Percentiles rank a stretch among this genome's conserved stretches.
Evolutionary conservation across 2,888 invertebrate genomes (phyloP).

Genomic region (Spialia ferax): DNA sequence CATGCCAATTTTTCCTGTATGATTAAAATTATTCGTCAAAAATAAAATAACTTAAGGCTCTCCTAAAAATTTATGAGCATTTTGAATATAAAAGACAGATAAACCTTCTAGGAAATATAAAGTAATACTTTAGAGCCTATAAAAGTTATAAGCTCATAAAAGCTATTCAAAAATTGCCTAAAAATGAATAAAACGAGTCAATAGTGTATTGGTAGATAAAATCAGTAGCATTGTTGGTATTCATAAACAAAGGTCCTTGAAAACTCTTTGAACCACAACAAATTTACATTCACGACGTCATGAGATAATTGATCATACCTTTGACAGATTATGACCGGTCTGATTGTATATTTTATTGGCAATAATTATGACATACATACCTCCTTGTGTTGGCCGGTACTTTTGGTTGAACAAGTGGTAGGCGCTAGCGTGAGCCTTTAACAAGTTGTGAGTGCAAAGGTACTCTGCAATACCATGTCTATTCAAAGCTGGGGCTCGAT

Average conservation of each 20-base stretch:
- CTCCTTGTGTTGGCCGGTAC: constrained; percentile 85
- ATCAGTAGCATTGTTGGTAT: neutral
- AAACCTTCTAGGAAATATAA: too few relatives aligned
- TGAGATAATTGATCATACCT: constrained; percentile 37
- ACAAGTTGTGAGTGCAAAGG: constrained; percentile 89
- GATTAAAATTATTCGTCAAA: neutral
- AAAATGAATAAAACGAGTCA: neutral
- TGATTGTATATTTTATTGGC: constrained; percentile 35
- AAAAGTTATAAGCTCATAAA: too few relatives aligned
- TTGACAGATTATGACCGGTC: constrained; percentile 14
- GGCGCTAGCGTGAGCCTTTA: constrained; percentile 91
- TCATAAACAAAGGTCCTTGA: constrained; percentile 22
- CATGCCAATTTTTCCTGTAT: constrained; percentile 87
- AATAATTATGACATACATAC: constrained; percentile 59
- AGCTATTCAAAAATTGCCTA: too few relatives aligned
- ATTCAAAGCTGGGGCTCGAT: constrained; percentile 86
- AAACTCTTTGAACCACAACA: constrained; percentile 29
- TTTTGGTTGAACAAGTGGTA: constrained; percentile 88
- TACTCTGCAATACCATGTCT: constrained; percentile 89
- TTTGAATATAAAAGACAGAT: too few relatives aligned
- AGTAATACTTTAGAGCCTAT: too few relatives aligned
- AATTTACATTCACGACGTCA: constrained; percentile 34
- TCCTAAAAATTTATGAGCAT: too few relatives aligned
- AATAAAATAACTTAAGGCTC: neutral
- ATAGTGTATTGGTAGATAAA: neutral